phyloP scores from a whole-genome alignment of 2,797 vertebrate genomes.

The Thalassophryne amazonica region DNA sequence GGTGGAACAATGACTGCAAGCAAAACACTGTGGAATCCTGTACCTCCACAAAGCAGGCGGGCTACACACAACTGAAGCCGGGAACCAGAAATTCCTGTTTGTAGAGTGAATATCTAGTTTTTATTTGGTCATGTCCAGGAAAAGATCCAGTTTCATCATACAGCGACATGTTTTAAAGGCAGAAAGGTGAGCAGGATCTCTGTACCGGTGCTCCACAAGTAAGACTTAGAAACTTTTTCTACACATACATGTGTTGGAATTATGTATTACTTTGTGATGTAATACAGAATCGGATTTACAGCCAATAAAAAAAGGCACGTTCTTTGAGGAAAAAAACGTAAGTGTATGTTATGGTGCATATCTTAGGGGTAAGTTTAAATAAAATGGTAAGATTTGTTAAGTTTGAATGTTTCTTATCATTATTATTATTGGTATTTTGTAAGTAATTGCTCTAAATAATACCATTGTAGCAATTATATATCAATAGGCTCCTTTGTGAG shows the following conservation, averaged over 20 bases:
- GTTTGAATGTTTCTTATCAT: no score
- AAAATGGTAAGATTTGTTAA: no score
- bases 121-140: not conserved
- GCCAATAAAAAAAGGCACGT: not conserved
- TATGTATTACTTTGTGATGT: not conserved
- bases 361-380: no score
- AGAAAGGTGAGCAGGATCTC: not conserved
- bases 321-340: no score
- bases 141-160: constrained; percentile 7
- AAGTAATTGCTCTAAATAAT: no score
- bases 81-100: constrained; percentile 62
- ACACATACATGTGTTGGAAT: not conserved
- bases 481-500: no score
- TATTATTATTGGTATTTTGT: no score
- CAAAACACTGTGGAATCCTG: not conserved
- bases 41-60: not conserved
- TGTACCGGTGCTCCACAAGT: constrained; percentile 37
- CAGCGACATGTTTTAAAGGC: not conserved
- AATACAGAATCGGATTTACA: not conserved
- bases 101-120: not conserved
- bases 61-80: not conserved
- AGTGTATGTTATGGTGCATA: no score
- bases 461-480: no score
- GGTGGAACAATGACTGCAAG: not conserved
- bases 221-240: not conserved